Evolutionary conservation across 2,888 invertebrate genomes (phyloP).

Genomic region (Molorchus minor): DNA sequence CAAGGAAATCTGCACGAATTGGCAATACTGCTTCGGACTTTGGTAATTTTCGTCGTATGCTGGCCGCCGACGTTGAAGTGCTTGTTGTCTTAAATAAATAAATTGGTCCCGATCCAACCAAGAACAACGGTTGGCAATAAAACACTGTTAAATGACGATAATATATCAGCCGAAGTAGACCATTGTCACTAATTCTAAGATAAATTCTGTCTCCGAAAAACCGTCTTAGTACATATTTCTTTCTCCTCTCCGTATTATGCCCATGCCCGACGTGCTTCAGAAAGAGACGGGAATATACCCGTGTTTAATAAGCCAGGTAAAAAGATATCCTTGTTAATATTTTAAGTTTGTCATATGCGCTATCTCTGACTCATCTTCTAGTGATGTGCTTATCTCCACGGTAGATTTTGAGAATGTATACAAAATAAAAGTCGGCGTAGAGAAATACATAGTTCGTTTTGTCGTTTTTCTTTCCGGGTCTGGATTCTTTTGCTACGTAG

Average conservation of each 20-base stretch:
- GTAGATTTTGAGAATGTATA: conserved; percentile 45
- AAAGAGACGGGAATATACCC: conserved; percentile 26
- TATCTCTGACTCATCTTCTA: conserved; percentile 45
- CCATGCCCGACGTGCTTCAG: conserved; percentile 28
- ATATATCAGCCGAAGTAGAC: conserved; percentile 10
- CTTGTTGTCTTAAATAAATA: too few species aligned
- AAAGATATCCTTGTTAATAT: conserved; percentile 41
- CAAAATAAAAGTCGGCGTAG: conserved; percentile 37
- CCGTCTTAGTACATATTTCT: conserved; percentile 11
- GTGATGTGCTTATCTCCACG: conserved; percentile 45
- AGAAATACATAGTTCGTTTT: conserved; percentile 35
- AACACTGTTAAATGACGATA: conserved; percentile 14
- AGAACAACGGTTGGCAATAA: conserved; percentile 8
- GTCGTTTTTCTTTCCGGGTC: conserved; percentile 30
- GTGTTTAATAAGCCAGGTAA: conserved; percentile 40
- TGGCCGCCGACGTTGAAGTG: too few species aligned
- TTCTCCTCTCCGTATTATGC: neutral
- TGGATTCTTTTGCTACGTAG: too few species aligned
- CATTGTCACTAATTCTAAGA: conserved; percentile 15
- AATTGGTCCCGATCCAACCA: too few species aligned
- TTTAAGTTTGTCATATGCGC: conserved; percentile 45
- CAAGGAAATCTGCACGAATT: too few species aligned
- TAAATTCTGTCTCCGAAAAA: conserved; percentile 15
- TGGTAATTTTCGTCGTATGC: too few species aligned
- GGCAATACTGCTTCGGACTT: too few species aligned